Evolutionary conservation across 2,888 invertebrate species (phyloP).

Genomic region (Drosophila kambysellisi): DNA sequence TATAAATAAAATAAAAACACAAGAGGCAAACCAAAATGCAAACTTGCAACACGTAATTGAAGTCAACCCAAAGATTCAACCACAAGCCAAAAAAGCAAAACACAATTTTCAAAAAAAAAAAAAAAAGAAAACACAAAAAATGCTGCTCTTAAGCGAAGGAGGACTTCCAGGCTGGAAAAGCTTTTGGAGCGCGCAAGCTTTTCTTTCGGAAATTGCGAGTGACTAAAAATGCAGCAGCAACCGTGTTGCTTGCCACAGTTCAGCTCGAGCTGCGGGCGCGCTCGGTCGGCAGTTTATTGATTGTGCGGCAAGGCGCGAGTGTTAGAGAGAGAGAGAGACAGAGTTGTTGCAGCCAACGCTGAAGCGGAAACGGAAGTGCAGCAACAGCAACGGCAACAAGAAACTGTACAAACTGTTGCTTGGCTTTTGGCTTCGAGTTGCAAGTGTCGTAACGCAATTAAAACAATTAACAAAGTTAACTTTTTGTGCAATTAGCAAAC

Average conservation of each 20-base stretch:
- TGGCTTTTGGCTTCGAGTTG: slow-evolving; percentile 12
- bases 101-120: not conserved
- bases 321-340: not conserved
- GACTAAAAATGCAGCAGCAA: slow-evolving; percentile 47
- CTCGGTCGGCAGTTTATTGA: slow-evolving; percentile 59
- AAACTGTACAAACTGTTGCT: slow-evolving; percentile 73
- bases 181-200: slow-evolving; percentile 34
- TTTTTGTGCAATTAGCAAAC: slow-evolving; percentile 42
- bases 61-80: not conserved
- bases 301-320: slow-evolving; percentile 27
- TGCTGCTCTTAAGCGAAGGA: slow-evolving; percentile 9
- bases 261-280: slow-evolving; percentile 72
- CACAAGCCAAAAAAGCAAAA: not conserved
- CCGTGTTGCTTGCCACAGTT: slow-evolving; percentile 55
- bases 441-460: slow-evolving; percentile 56
- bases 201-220: slow-evolving; percentile 24
- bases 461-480: slow-evolving; percentile 67
- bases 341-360: slow-evolving; percentile 34
- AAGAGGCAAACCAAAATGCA: not conserved
- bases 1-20: not conserved
- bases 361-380: slow-evolving; percentile 77
- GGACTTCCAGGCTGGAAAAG: slow-evolving; percentile 59
- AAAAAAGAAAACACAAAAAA: not conserved
- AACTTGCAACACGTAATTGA: not conserved
- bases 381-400: slow-evolving; percentile 39